Evolutionary conservation across 2,888 invertebrate species (phyloP).

Genomic region (Saturnia japonica): DNA sequence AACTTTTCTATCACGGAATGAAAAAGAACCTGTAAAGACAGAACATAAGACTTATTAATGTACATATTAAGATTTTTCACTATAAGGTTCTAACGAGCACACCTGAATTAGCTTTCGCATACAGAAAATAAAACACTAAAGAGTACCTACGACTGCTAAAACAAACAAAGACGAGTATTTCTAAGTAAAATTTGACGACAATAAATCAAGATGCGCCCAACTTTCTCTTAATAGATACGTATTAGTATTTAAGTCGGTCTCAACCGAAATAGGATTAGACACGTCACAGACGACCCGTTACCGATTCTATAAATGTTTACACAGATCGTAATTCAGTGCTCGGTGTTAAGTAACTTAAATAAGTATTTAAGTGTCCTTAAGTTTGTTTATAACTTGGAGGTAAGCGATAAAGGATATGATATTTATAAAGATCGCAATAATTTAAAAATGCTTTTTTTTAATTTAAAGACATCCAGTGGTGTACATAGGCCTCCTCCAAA

Average conservation of each 20-base stretch:
- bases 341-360: constrained; percentile 59
- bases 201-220: constrained; percentile 1
- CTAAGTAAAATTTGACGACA: not conserved
- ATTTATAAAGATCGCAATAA: not conserved
- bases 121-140: not conserved
- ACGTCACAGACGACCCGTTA: constrained; percentile 33
- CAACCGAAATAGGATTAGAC: constrained; percentile 42
- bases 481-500: too few relatives aligned
- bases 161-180: not conserved
- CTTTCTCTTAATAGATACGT: constrained; percentile 8
- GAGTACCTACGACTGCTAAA: not conserved
- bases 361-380: constrained; percentile 55
- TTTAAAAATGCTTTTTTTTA: not conserved
- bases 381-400: constrained; percentile 37
- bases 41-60: too few relatives aligned
- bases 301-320: constrained; percentile 48
- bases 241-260: constrained; percentile 16
- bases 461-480: too few relatives aligned
- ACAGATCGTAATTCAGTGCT: constrained; percentile 47
- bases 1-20: too few relatives aligned
- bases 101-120: not conserved
- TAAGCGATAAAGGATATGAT: not conserved
- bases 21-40: too few relatives aligned
- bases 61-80: too few relatives aligned
- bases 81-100: too few relatives aligned